Evolutionary conservation across 2,888 invertebrate species (phyloP), one percentile per base, ranked within the genome.

Genomic region (Dryadula phaetusa): DNA sequence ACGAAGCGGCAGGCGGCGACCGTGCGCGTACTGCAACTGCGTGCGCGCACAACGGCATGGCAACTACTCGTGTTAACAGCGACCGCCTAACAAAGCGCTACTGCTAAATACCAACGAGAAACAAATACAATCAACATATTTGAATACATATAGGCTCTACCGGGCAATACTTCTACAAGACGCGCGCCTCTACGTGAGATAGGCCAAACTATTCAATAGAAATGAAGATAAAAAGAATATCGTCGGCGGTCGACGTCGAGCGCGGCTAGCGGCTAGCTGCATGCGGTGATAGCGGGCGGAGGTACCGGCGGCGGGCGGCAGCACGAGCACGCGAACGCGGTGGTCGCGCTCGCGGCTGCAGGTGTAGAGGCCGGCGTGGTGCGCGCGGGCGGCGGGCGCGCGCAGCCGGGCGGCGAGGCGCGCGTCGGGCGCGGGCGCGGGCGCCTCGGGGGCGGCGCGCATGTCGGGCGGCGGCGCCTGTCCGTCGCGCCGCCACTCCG

Each of bases 281-380:
- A 52, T 52, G 54, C 32, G 8, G 37, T 28, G 12, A n/a, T n/a
- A 2, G 37, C 37, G 12, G 12, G 37, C 37, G 10, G n/a, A n/a
- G 37, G 64, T 5, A 32, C 22, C 14, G 46, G 40, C 32, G 49
- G 58, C 40, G 72, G 68, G 67, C 65, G 58, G 72, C 72, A 76
- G 78, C 78, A 82, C 82, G 34, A 75, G 37, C 37, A 37, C 37
- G 12, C 77, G 74, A 86, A 84, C 81, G 74, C 80, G 82, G 74
- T 74, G 78, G 73, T 73, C 74, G 63, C 78, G 78, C 72, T 75
- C 79, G 70, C 77, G 79, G 74, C 80, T 77, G 81, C 86, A 87
- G 72, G 86, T 80, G 86, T 87, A 87, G 66, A 80, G 75, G 78
- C 86, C 86, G 76, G 84, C 82, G 82, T 85, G 86, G 54, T 71